A percentile compares a stretch with the other conserved stretches of the same genome.
Evolutionary conservation across 2,888 invertebrate species (phyloP).

Genomic region (Melolontha melolontha): DNA sequence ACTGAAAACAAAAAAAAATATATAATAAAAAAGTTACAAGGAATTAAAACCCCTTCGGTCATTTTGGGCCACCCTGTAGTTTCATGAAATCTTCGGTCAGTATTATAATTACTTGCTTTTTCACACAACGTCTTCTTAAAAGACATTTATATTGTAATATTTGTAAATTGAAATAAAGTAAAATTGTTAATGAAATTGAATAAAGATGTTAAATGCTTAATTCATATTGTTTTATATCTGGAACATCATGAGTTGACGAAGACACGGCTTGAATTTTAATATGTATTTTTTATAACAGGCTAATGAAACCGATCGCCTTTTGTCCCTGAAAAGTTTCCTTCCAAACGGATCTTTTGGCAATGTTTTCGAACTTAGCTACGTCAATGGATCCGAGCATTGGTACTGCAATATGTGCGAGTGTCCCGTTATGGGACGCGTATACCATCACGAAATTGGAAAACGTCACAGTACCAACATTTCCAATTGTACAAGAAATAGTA

Average conservation of each 20-base stretch:
- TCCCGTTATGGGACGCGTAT: slow-evolving; percentile 63
- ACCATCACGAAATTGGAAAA: slow-evolving; percentile 63
- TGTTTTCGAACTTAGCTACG: slow-evolving; percentile 60
- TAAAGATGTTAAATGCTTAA: neutral
- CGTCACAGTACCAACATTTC: slow-evolving; percentile 58
- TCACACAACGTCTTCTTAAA: no score
- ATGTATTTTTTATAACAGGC: slow-evolving; percentile 52
- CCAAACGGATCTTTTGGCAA: slow-evolving; percentile 60
- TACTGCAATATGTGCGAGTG: slow-evolving; percentile 63
- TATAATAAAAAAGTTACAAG: no score
- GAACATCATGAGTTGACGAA: neutral
- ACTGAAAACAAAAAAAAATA: no score
- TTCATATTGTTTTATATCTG: neutral
- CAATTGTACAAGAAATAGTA: slow-evolving; percentile 32
- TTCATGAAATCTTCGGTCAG: no score
- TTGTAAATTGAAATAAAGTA: neutral
- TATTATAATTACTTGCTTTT: no score
- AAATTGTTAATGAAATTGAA: neutral
- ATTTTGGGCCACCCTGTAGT: no score
- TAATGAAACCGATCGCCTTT: slow-evolving; percentile 59
- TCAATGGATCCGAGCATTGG: slow-evolving; percentile 61
- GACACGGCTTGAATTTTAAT: neutral
- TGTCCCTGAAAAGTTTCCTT: slow-evolving; percentile 58
- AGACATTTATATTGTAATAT: neutral
- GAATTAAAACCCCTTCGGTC: no score